Conservation (phyloP, 1,140 invertebrate species). For the Apolygus lucorum region DNA sequence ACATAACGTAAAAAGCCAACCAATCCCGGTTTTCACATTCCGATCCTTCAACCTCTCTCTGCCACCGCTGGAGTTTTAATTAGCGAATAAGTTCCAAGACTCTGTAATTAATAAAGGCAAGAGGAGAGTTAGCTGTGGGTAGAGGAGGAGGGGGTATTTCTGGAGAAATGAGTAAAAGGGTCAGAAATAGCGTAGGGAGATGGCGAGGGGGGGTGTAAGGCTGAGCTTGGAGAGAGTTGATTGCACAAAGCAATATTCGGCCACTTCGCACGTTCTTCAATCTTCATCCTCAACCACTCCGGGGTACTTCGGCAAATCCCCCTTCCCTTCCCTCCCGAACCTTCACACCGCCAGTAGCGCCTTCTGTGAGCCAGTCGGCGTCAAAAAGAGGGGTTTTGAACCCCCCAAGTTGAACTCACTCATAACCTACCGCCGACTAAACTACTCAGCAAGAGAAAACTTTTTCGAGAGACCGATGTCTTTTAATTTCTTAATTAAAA, state of each 20-base stretch:
- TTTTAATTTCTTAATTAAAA: no score
- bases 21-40: no score
- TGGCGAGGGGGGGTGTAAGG: background rate
- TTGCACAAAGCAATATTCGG: background rate
- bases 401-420: no score
- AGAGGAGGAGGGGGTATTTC: background rate
- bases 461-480: no score
- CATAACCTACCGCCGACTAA: no score
- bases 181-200: background rate
- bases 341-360: no score
- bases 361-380: no score
- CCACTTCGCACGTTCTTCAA: slow-evolving; percentile 10
- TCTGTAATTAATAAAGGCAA: background rate
- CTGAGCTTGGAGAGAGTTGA: background rate
- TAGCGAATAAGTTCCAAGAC: background rate
- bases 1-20: no score
- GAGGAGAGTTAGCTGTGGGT: background rate
- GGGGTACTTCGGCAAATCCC: no score
- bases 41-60: background rate
- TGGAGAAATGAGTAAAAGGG: background rate
- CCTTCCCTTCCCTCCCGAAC: no score
- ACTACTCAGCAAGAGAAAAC: no score
- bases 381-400: no score
- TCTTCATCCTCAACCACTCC: background rate
- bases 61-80: background rate